Evolutionary conservation across 2,888 invertebrate genomes (phyloP), one percentile per base, ranked within the genome.

Genomic region (Torymus auratus): DNA sequence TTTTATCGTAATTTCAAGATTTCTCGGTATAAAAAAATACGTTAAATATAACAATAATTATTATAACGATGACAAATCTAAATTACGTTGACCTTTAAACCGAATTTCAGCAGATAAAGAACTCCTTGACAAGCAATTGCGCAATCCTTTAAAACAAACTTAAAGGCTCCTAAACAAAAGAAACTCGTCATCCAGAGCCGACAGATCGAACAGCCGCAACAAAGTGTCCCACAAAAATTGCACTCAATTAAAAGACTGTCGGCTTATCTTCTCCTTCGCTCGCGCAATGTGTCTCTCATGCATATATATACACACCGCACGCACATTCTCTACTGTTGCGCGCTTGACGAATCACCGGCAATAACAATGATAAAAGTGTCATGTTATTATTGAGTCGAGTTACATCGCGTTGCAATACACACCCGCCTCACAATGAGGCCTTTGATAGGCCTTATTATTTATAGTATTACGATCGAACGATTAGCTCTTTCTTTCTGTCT

Each of bases 311-410:
- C 7, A 28, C 3, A 28, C 61, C n/a, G 23, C 50, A 7, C 55
- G 52, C 20, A 20, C 28, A 20, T 73, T 41, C 41, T 41, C 41
- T 1, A 41, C 41, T 41, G 41, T 41, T 41, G 41, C 41, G 41
- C 41, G 41, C 73, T 64, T 60, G 75, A 65, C 71, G 55, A 55
- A 72, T 76, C 67, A 56, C 60, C 55, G 20, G 56, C 62, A 68
- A 61, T 70, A 80, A 56, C 61, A 62, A 56, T 50, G 75, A 80
- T 80, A 80, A 76, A 80, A 76, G 60, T 76, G 67, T 62, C 71
- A 55, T 50, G 71, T 67, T 65, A 75, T 76, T 80, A 76, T 76
- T 76, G 65, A 61, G 61, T 28, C 67, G 23, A 72, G 68, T 62
- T 62, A 50, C 67, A 53, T 52, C 62, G 20, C 13, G 2, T 60